Base-by-base conservation (phyloP, 1,140 invertebrate genomes). In the Sinonovacula constricta region DNA sequence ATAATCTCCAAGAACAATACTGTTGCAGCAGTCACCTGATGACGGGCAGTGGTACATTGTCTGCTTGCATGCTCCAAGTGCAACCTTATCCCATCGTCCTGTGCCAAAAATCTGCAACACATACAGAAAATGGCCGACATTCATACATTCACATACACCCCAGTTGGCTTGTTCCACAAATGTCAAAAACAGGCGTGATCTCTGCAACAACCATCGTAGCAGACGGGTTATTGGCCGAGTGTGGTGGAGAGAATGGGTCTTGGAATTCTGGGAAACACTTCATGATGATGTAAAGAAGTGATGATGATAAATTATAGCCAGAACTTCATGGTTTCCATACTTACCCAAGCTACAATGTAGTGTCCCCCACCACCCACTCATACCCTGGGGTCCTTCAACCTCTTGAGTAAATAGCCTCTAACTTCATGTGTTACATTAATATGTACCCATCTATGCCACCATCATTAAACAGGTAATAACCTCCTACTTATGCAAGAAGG, bases 71-170 rank as follows among this genome's bases (percentile, higher is more conserved):
- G n/a, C n/a, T n/a, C 39, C 39, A 45, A 7, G 39, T 45, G 39
- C 39, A 45, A 45, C 39, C 39, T 45, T 10, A 45, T 45, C 39
- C 39, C 18, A 45, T 7, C 39, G 18, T 10, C 39, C 39, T 45
- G 7, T 45, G 39, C 39, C 39, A 45, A 45, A 18, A 45, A 45
- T 18, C 39, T 45, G 39, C 39, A 45, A 45, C 18, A 45, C 7
- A 7, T 45, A 60, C 72, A 76, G 72, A 56, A 76, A 76, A 67
- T 76, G 72, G 62, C 72, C 72, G 72, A 76, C 72, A 76, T 76
- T 76, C 28, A 76, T 67, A 60, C 49, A 51, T 22, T 33, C 51
- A 33, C 30, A 45, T 67, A 76, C 72, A 76, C 72, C 72, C 62
- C 31, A 45, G 22, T 39, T 76, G 39, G 62, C 72, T 57, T 62